Evolutionary conservation across 1,140 invertebrate species (phyloP).

Genomic region (Anastrepha obliqua): DNA sequence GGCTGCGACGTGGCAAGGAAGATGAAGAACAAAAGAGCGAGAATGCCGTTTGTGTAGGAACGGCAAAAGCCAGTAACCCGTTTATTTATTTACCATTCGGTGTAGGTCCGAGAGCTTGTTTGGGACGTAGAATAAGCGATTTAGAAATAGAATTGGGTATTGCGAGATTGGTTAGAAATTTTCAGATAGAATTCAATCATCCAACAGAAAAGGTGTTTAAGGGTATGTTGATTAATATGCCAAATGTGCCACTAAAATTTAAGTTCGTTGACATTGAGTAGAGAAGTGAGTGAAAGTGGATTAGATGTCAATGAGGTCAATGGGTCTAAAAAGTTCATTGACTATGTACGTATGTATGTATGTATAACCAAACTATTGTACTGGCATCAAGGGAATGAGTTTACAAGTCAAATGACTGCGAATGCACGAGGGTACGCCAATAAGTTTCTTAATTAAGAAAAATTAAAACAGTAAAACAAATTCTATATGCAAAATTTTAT

Average conservation of each 20-base stretch:
- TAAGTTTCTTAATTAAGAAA: too few species aligned
- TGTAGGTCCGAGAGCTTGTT: slow-evolving; percentile 78
- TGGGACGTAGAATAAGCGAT: slow-evolving; percentile 82
- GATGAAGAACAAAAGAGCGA: not conserved
- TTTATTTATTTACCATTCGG: slow-evolving; percentile 79
- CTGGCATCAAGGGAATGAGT: too few species aligned
- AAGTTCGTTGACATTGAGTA: slow-evolving; percentile 65
- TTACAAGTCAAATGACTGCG: too few species aligned
- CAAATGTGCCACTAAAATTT: slow-evolving; percentile 69
- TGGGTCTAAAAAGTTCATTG: too few species aligned
- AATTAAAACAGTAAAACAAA: too few species aligned
- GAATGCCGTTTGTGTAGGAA: slow-evolving; percentile 62
- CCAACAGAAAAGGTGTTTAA: slow-evolving; percentile 68
- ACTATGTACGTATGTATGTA: too few species aligned
- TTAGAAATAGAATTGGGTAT: slow-evolving; percentile 82
- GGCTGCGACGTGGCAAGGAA: slow-evolving; percentile 70
- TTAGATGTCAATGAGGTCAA: too few species aligned
- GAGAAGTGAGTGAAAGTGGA: not conserved
- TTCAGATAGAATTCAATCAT: slow-evolving; percentile 76
- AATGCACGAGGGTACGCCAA: too few species aligned
- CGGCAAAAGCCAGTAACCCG: slow-evolving; percentile 75
- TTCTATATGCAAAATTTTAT: too few species aligned
- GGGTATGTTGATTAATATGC: slow-evolving; percentile 66
- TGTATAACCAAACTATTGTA: too few species aligned
- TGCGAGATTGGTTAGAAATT: slow-evolving; percentile 78